Evolutionary conservation across 2,888 invertebrate species (phyloP), one percentile per base, ranked within the genome.

Genomic region (Tanaodytes sp.): DNA sequence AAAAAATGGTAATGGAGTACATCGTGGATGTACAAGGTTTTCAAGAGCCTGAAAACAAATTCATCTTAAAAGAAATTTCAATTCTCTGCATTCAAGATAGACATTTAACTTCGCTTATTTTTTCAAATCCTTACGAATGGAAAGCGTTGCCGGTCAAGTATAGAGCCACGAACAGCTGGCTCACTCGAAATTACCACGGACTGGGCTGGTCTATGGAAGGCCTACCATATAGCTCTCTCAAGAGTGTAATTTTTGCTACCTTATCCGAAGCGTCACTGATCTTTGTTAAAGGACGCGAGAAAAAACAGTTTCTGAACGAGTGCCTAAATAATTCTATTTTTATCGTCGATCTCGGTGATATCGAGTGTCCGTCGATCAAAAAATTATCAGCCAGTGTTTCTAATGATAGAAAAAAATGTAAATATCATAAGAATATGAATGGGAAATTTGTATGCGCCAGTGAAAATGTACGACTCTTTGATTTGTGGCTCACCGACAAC

Each of bases 21-120:
- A 42, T 49, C 33, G 39, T 58, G 2, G 51, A 67, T 15, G 4
- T 61, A 5, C 59, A 54, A 37, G 66, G 49, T 2, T 66, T 66
- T 33, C 14, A 42, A 42, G 1, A 19, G 1, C 11, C 20, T 2
- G n/a, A 20, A 8, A 42, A 55, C 14, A 14, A 48, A 36, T 64
- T 64, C 30, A 31, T 66, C 11, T n/a, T 66, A 23, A 66, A 66
- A 40, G 66, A 59, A 42, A 9, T 59, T 6, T 20, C 59, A 1
- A 11, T 40, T 12, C 1, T 48, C 8, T 43, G 23, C 12, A 0
- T 46, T 9, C 8, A 36, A 31, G 39, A 66, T 14, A 11, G 20
- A n/a, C 20, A 45, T 27, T n/a, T 6, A 4, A 12, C 12, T 33
- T n/a, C 6, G 3, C 39, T 46, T 12, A 16, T 43, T 0, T 49